A percentile compares a stretch with the other conserved stretches of the same genome.
Evolutionary conservation across 2,113 vertebrate species (phyloP).

Genomic region (Anoplopoma fimbria): DNA sequence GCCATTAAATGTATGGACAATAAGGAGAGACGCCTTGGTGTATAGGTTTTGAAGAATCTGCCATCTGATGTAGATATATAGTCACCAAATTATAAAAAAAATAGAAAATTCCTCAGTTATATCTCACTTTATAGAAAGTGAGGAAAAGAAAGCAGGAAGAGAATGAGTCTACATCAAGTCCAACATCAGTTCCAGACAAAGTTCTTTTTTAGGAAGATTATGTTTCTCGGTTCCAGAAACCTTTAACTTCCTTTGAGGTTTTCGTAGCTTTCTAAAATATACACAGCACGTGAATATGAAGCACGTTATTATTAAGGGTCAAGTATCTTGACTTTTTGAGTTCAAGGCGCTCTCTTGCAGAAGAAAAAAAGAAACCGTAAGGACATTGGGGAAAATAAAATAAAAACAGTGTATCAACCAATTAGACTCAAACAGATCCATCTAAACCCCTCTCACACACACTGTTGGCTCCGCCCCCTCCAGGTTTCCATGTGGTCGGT

Average conservation of each 20-base stretch:
- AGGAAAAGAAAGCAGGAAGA: not conserved
- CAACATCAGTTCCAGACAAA: too few species aligned
- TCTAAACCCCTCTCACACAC: not conserved
- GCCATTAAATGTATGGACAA: too few species aligned
- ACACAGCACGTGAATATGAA: not conserved
- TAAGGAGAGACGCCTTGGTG: too few species aligned
- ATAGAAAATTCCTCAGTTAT: not conserved
- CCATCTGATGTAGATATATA: not conserved
- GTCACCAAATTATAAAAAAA: not conserved
- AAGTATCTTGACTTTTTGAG: not conserved
- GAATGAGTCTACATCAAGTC: too few species aligned
- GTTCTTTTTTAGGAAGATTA: too few species aligned
- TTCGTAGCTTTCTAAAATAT: not conserved
- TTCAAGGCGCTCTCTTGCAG: not conserved
- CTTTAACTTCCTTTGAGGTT: not conserved
- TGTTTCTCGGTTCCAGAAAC: not conserved
- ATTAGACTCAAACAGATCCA: not conserved
- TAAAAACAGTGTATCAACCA: not conserved
- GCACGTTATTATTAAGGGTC: not conserved
- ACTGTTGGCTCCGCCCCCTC: not conserved
- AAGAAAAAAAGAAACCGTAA: not conserved
- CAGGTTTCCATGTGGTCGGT: constrained; percentile 94
- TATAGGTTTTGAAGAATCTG: not conserved
- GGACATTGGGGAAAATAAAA: not conserved
- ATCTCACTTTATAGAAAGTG: not conserved